A percentile compares a stretch with the other conserved stretches of the same genome.
phyloP scores from a whole-genome alignment of 2,797 vertebrate genomes.

The Lutjanus argentimaculatus region DNA sequence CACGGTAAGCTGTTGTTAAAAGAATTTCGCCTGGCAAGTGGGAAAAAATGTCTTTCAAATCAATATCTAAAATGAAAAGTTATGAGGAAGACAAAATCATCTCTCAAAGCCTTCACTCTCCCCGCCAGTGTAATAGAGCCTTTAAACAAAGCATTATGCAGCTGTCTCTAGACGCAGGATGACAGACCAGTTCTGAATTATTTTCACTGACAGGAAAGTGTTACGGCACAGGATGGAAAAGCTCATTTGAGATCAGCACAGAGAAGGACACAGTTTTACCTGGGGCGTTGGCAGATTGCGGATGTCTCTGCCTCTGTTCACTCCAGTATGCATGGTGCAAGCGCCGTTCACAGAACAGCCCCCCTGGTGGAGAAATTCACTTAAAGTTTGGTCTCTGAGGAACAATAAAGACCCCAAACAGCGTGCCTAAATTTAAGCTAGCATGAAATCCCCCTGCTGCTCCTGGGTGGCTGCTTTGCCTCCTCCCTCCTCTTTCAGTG shows the following conservation, averaged over 20 bases:
- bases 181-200: conserved; percentile 59
- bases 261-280: conserved; percentile 68
- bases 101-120: conserved; percentile 40
- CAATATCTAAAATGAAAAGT: conserved; percentile 61
- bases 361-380: conserved; percentile 75
- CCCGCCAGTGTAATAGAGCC: conserved; percentile 51
- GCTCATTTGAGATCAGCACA: conserved; percentile 64
- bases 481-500: conserved; percentile 57
- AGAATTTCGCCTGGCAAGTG: conserved; percentile 29
- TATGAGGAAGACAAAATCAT: conserved; percentile 58
- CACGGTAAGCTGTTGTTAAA: conserved; percentile 24
- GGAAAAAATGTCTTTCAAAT: conserved; percentile 40
- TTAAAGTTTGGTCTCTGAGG: conserved; percentile 80
- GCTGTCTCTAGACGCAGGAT: conserved; percentile 55
- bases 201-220: conserved; percentile 56
- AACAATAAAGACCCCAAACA: conserved; percentile 81
- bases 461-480: conserved; percentile 67
- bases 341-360: conserved; percentile 39
- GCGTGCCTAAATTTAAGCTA: conserved; percentile 80
- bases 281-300: conserved; percentile 75
- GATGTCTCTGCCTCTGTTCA: conserved; percentile 72
- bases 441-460: conserved; percentile 77
- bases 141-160: conserved; percentile 69
- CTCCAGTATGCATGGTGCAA: conserved; percentile 51
- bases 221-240: conserved; percentile 44